Evolutionary conservation across 2,797 vertebrate genomes (phyloP).

Genomic region (Morelia viridis): DNA sequence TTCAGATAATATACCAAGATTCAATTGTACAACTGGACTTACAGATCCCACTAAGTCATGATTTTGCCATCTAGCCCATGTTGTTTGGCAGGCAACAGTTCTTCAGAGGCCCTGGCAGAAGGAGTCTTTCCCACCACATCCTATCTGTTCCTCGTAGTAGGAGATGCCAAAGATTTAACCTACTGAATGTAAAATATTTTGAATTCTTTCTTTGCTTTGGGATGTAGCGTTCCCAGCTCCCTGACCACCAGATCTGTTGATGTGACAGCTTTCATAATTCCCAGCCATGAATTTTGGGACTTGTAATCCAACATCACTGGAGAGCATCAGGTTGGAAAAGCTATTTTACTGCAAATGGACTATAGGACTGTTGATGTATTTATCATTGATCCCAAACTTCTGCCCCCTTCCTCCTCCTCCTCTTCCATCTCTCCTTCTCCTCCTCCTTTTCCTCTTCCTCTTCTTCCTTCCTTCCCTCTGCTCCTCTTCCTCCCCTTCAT

Average conservation of each 20-base stretch:
- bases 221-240: not conserved
- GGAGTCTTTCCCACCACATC: too few species aligned
- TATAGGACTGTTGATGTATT: not conserved
- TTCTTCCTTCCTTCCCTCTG: too few species aligned
- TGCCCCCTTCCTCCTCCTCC: not conserved
- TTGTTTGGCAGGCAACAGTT: too few species aligned
- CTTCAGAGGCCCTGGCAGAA: too few species aligned
- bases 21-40: too few species aligned
- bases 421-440: too few species aligned
- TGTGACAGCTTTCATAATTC: not conserved
- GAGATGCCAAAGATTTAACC: not conserved
- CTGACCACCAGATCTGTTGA: not conserved
- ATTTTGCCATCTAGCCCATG: too few species aligned
- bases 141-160: too few species aligned
- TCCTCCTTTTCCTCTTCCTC: not conserved
- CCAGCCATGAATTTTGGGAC: not conserved
- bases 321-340: not conserved
- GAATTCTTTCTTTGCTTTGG: not conserved
- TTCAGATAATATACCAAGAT: too few species aligned
- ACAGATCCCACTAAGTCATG: too few species aligned
- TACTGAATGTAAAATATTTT: not conserved
- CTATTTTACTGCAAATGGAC: not conserved
- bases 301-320: not conserved
- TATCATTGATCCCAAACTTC: not conserved
- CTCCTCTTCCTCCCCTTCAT: not conserved